Evolutionary conservation across 1,140 invertebrate genomes (phyloP), one percentile per base, ranked within the genome.

Genomic region (Neomicropteryx cornuta): DNA sequence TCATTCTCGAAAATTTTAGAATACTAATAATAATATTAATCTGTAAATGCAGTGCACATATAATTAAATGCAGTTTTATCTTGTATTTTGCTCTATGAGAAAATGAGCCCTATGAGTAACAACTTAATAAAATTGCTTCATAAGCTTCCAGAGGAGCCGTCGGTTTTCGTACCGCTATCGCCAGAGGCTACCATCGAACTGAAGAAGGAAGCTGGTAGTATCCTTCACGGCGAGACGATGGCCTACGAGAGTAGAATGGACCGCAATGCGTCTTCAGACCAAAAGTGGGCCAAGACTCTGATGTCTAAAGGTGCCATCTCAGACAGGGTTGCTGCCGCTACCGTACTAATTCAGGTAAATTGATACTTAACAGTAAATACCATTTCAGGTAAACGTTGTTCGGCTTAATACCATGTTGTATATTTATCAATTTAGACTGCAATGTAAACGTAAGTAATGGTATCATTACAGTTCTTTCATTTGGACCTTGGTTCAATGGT

Each of bases 281-380:
- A 68, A 40, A 63, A 71, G 41, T 95, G 89, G 88, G 75, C 90
- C 39, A 77, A 79, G 46, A 89, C 82, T 13, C 76, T 92, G 4
- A 62, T 91, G 31, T 66, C 73, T 17, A 81, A 79, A 46, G 90
- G 90, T 31, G 91, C 89, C 5, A 72, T 79, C 2, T 73, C 75
- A 1, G 92, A 96, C 62, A 88, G 84, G 68, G 72, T 94, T 30
- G 89, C 90, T 19, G 90, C 90, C 2, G 75, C 79, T 31, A 82
- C 83, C 18, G 62, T 95, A 5, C 57, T 83, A 13, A 79, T 94
- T 38, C 66, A 68, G 48, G 66, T 66, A 47, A 10, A 13, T 30
- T 16, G n/a, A n/a, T n/a, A n/a, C n/a, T n/a, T n/a, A n/a, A n/a
- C n/a, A n/a, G n/a, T n/a, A n/a, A n/a, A n/a, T n/a, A n/a, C n/a